Percentiles rank a stretch among this genome's conserved stretches.
Evolutionary conservation across 2,888 invertebrate genomes (phyloP).

Genomic region (Clistopyga incitator): DNA sequence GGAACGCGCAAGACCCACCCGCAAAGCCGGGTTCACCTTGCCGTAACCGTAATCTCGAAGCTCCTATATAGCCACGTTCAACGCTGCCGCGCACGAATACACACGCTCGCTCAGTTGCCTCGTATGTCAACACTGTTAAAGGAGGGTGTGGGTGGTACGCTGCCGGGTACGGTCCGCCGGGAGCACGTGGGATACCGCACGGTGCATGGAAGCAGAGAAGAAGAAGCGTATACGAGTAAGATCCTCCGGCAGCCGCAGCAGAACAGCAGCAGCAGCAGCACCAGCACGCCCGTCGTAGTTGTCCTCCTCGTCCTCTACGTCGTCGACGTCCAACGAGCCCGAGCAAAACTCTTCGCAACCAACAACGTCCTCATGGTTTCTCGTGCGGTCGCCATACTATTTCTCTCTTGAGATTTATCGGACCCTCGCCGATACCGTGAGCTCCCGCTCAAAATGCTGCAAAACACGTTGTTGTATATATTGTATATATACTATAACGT

Average conservation of each 20-base stretch:
- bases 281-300: slow-evolving; percentile 36
- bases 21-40: slow-evolving; percentile 69
- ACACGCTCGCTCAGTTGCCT: slow-evolving; percentile 43
- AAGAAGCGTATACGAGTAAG: slow-evolving; percentile 30
- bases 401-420: slow-evolving; percentile 80
- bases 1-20: slow-evolving; percentile 69
- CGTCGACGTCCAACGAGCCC: slow-evolving; percentile 63
- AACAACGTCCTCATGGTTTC: slow-evolving; percentile 63
- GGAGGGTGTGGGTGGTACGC: slow-evolving; percentile 59
- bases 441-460: slow-evolving; percentile 82
- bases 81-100: slow-evolving; percentile 42
- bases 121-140: slow-evolving; percentile 62
- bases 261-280: slow-evolving; percentile 9
- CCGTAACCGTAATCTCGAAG: slow-evolving; percentile 74
- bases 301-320: slow-evolving; percentile 54
- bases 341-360: slow-evolving; percentile 62
- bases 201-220: slow-evolving; percentile 39
- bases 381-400: slow-evolving; percentile 49
- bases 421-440: slow-evolving; percentile 80
- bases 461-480: slow-evolving; percentile 76
- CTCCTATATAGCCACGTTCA: slow-evolving; percentile 58
- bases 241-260: slow-evolving; percentile 58
- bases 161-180: slow-evolving; percentile 57
- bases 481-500: slow-evolving; percentile 15
- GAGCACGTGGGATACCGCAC: slow-evolving; percentile 51